Evolutionary conservation across 2,888 invertebrate genomes (phyloP), one percentile per base, ranked within the genome.

Genomic region (Heliconius hortense): DNA sequence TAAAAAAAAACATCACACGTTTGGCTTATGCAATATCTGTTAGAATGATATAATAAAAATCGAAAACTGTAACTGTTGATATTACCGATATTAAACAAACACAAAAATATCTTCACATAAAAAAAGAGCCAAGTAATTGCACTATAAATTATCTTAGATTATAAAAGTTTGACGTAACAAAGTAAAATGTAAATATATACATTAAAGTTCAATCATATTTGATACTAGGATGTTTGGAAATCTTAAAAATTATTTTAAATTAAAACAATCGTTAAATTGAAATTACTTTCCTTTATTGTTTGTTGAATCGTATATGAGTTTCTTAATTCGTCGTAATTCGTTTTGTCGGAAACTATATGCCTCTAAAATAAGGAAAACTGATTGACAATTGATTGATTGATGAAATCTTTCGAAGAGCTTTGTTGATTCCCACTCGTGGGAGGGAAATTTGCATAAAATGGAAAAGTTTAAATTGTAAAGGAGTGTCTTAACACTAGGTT

Each of bases 111-210:
- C 31, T 69, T 10, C 31, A 56, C 15, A 11, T 13, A 31, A 35
- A 15, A 56, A 7, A n/a, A 53, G 18, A 56, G 3, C 2, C 28
- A 69, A 53, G 15, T 69, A 69, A 69, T 56, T 35, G 53, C 24
- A 56, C 56, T n/a, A 56, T 69, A 69, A 69, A 69, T 69, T 69
- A 69, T 69, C 53, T 56, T 8, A 35, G 69, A 69, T 69, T 69
- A 69, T 48, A 69, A 31, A n/a, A 31, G 11, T 15, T 69, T 31
- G 56, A n/a, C 53, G 69, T 31, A 56, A 35, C n/a, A 53, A 56
- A 56, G 8, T n/a, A 2, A 48, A 35, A 53, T 31, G 69, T 56
- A 56, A 56, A 68, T 53, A 69, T 21, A 69, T 21, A 69, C 35
- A 7, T 31, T 56, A 69, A 69, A 35, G n/a, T 56, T 31, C 24